These are phyloP conservation scores for Tauraco erythrolophus DNA, from an alignment of 2,113 vertebrate genomes.

Conservation along the genomic window DNA sequence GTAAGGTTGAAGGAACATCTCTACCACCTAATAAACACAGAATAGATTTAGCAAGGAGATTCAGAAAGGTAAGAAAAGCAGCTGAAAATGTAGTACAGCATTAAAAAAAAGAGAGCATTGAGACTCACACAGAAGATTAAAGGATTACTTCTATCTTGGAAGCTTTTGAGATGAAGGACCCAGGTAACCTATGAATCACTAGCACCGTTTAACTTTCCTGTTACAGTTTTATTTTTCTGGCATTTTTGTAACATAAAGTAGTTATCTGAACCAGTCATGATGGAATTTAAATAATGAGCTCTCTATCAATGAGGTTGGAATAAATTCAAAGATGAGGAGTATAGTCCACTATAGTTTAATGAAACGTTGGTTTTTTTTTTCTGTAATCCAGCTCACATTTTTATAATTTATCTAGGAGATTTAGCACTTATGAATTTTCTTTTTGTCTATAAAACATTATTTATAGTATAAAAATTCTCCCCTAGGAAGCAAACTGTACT, in stretches of 20 bases:
- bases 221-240: not conserved
- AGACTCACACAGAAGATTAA: conserved; percentile 43
- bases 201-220: not conserved
- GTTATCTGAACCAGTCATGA: not conserved
- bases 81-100: not conserved
- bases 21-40: conserved; percentile 24
- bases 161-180: conserved; percentile 29
- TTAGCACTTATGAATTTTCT: not conserved
- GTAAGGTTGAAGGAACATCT: conserved; percentile 4
- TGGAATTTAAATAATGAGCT: conserved; percentile 18
- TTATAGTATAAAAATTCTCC: not conserved
- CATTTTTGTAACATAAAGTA: not conserved
- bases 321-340: not conserved
- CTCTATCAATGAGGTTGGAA: not conserved
- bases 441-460: not conserved
- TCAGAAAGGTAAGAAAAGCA: conserved; percentile 1
- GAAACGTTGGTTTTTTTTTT: not conserved
- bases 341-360: not conserved
- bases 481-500: not conserved
- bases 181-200: not conserved
- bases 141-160: conserved; percentile 45
- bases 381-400: not conserved
- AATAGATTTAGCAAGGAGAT: conserved; percentile 20
- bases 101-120: conserved; percentile 28
- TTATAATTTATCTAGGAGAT: not conserved